Percentiles rank a stretch among this genome's conserved stretches.
These are phyloP conservation scores for Batillaria attramentaria DNA, from an alignment of 1,140 invertebrate genomes.

Conservation along the genomic window DNA sequence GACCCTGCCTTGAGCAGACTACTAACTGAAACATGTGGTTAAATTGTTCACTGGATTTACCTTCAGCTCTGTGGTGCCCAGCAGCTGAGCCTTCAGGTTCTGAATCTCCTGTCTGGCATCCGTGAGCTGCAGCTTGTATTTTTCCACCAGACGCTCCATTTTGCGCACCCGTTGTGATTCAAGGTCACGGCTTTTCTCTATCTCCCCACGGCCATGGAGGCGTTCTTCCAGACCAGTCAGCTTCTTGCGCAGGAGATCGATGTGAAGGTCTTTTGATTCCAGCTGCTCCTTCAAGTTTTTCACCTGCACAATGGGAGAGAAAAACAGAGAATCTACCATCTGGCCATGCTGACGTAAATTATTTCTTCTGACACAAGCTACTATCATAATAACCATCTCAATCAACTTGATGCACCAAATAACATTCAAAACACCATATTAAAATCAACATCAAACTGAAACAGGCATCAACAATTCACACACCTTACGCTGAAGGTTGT, in stretches of 20 bases:
- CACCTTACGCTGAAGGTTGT: conserved; percentile 70
- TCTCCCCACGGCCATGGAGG: conserved; percentile 56
- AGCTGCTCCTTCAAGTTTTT: conserved; percentile 88
- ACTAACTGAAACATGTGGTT: too few relatives aligned
- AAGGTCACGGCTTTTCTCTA: conserved; percentile 65
- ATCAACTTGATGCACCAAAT: background rate
- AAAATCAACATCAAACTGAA: background rate
- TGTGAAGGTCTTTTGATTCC: conserved; percentile 90
- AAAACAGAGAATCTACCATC: background rate
- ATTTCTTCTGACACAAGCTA: too few relatives aligned
- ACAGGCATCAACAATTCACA: background rate
- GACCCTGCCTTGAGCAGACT: too few relatives aligned
- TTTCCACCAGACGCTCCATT: conserved; percentile 65
- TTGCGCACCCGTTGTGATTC: conserved; percentile 63
- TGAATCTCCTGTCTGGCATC: conserved; percentile 63
- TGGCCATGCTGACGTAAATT: too few relatives aligned
- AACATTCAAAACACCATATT: too few relatives aligned
- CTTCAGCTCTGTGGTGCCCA: conserved; percentile 66
- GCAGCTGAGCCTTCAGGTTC: conserved; percentile 68
- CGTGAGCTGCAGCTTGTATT: conserved; percentile 67
- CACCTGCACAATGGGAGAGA: conserved; percentile 38
- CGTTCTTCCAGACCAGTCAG: conserved; percentile 67
- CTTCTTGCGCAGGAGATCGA: conserved; percentile 90
- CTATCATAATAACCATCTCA: background rate
- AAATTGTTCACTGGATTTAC: too few relatives aligned